Evolutionary conservation across 2,888 invertebrate species (phyloP).

Genomic region (Drosophila monieri): DNA sequence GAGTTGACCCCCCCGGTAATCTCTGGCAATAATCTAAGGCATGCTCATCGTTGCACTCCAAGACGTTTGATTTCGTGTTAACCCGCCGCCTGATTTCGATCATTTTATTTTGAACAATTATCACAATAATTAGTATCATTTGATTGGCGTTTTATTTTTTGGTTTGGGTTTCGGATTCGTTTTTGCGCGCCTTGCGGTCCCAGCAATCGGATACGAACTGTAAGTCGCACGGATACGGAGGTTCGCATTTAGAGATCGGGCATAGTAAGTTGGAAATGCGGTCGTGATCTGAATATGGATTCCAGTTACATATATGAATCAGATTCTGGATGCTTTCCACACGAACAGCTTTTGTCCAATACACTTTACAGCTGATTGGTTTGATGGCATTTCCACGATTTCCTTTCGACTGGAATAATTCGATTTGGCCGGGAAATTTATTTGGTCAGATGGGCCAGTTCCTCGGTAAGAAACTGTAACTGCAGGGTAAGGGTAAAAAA

Average conservation of each 20-base stretch:
- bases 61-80: constrained; percentile 20
- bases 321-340: constrained; percentile 45
- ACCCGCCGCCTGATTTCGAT: constrained; percentile 21
- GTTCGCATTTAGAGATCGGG: constrained; percentile 12
- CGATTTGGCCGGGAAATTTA: background rate
- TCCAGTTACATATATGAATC: constrained; percentile 35
- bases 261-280: constrained; percentile 53
- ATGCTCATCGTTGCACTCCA: constrained; percentile 24
- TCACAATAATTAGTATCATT: constrained; percentile 50
- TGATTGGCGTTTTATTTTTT: constrained; percentile 27
- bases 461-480: background rate
- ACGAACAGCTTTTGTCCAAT: constrained; percentile 41
- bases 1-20: constrained; percentile 7
- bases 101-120: constrained; percentile 37
- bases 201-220: constrained; percentile 59
- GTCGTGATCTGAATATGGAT: constrained; percentile 42
- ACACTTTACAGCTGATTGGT: constrained; percentile 63
- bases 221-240: constrained; percentile 42
- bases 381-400: constrained; percentile 45
- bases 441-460: constrained; percentile 7
- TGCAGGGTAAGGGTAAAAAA: background rate
- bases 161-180: constrained; percentile 11
- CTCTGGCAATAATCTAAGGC: constrained; percentile 16
- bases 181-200: constrained; percentile 23
- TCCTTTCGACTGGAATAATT: constrained; percentile 14